Evolutionary conservation across 2,113 vertebrate species (phyloP), one percentile per base, ranked within the genome.

Genomic region (Reinhardtius hippoglossoides): DNA sequence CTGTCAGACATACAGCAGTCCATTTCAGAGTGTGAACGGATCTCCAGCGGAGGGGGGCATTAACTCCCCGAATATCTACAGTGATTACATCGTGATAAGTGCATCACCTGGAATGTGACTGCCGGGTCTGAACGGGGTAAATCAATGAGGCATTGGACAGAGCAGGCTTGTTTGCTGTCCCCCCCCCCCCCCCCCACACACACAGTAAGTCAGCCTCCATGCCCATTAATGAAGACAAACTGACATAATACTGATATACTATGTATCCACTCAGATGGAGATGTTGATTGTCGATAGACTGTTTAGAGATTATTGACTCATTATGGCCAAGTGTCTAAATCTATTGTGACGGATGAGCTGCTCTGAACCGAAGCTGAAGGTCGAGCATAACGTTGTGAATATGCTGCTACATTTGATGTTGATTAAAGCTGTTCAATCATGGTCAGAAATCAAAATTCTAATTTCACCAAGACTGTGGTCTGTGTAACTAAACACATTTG

Each of bases 131-230:
- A 85, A 76, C 15, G 37, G 62, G 42, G 48, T 83, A 40, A 85
- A 87, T 88, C 87, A 77, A 87, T 87, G 74, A 76, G 82, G 84
- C 86, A 71, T 52, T 31, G 40, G 68, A 78, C 61, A 72, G 69
- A 68, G 67, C 27, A 27, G 27, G 27, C 24, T 24, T 24, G 24
- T 24, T 24, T 24, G 24, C 24, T 24, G 24, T 24, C 24, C 62
- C 65, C 14, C 50, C 26, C n/a, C n/a, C n/a, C 26, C 26, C 26
- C 26, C 27, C 27, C 3, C 27, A n/a, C 10, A 9, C 9, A 0
- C 55, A 57, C 1, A 10, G 54, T 61, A 44, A 71, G 46, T 0
- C 16, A 3, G 58, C 71, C 46, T 72, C 61, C 46, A 2, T 21
- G 0, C 48, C 71, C 69, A 81, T 76, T 83, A 85, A 68, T 75